These are phyloP conservation scores for Propsilocerus akamusi DNA, from an alignment of 1,140 invertebrate genomes.

Conservation along the genomic window DNA sequence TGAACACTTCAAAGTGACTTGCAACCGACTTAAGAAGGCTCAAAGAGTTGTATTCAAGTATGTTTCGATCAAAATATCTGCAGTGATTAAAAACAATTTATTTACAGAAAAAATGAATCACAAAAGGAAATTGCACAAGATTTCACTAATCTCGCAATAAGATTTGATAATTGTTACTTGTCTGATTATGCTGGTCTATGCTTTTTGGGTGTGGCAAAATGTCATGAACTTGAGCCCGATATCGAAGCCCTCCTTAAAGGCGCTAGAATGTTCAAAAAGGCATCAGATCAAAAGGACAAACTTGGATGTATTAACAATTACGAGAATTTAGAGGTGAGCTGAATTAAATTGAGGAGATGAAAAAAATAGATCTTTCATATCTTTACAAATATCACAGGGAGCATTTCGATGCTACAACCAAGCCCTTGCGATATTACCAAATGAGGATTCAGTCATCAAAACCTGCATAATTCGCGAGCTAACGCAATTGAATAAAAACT, in stretches of 20 bases:
- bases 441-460: slow-evolving; percentile 16
- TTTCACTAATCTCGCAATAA: slow-evolving; percentile 17
- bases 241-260: slow-evolving; percentile 18
- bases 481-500: slow-evolving; percentile 10
- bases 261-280: slow-evolving; percentile 14
- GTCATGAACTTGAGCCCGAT: slow-evolving; percentile 15
- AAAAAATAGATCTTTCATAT: background rate
- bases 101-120: slow-evolving; percentile 15
- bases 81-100: background rate
- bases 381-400: slow-evolving; percentile 7
- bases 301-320: slow-evolving; percentile 11
- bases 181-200: slow-evolving; percentile 22
- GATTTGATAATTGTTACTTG: slow-evolving; percentile 19
- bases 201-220: slow-evolving; percentile 20
- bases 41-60: slow-evolving; percentile 22
- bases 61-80: background rate
- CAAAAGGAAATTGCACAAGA: slow-evolving; percentile 20
- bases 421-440: slow-evolving; percentile 14
- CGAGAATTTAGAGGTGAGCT: slow-evolving; percentile 12
- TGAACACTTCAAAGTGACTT: slow-evolving; percentile 19
- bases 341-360: background rate
- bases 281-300: slow-evolving; percentile 11
- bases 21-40: slow-evolving; percentile 20
- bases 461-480: slow-evolving; percentile 20
- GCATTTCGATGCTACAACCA: slow-evolving; percentile 18